A percentile compares a stretch with the other conserved stretches of the same genome.
Evolutionary conservation across 2,797 vertebrate species (phyloP).

Genomic region (Aselliscus stoliczkanus): DNA sequence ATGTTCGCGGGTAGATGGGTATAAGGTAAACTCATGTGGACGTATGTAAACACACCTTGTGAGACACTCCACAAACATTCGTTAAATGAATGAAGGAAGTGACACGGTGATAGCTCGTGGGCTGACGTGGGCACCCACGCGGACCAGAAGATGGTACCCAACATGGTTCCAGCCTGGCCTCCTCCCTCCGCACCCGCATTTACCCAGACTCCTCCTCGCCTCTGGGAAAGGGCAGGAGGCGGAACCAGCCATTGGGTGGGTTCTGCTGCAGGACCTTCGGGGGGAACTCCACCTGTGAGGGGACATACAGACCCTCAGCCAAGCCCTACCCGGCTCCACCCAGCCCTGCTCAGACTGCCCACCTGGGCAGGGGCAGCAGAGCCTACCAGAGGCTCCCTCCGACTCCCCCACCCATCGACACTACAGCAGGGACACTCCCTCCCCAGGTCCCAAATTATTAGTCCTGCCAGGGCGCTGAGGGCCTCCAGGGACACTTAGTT

Average conservation of each 20-base stretch:
- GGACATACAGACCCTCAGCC: neutral
- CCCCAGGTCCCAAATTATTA: neutral
- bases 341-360: neutral
- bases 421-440: fast-evolving
- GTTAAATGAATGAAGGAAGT: fast-evolving
- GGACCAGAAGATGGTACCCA: neutral
- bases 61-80: fast-evolving
- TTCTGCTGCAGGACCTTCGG: constrained; percentile 82
- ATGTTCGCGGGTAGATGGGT: fast-evolving
- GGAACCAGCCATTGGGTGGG: constrained; percentile 90
- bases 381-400: too few relatives aligned
- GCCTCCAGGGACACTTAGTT: neutral
- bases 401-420: neutral
- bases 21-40: neutral
- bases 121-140: fast-evolving
- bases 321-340: neutral
- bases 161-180: neutral
- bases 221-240: constrained; percentile 89
- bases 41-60: fast-evolving
- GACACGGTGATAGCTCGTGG: fast-evolving
- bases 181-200: constrained; percentile 34
- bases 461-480: neutral
- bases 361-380: too few relatives aligned
- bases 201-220: constrained; percentile 85
- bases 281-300: constrained; percentile 87